Evolutionary conservation across 2,888 invertebrate species (phyloP), one percentile per base, ranked within the genome.

Genomic region (Parochlus steinenii): DNA sequence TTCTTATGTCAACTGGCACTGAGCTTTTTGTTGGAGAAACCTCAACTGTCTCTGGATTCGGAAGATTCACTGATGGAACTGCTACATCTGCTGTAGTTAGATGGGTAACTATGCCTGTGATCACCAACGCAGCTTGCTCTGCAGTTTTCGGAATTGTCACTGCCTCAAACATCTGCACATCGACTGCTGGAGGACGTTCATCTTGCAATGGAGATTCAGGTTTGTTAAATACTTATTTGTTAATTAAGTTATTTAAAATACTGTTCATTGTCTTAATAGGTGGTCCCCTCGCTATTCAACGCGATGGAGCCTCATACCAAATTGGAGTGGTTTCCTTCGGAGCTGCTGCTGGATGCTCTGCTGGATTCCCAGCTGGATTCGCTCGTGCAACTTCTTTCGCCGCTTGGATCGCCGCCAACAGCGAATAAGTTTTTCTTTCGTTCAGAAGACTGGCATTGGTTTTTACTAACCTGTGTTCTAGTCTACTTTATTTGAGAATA

Each of bases 271-370:
- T 12, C 4, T 12, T 25, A 12, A 6, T 22, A 22, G 6, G n/a
- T 10, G 7, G 47, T 46, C 19, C 46, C 35, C 38, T 53, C 48
- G 26, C 45, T 43, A 19, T 41, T 47, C 2, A 42, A 51, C 47
- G 52, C 51, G 45, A 44, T 43, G 45, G 49, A 23, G 42, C 39
- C n/a, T n/a, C n/a, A 22, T 39, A 44, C n/a, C 47, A 51, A 44
- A 41, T 50, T 15, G 53, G 53, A n/a, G 42, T 53, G 16, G 49
- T 52, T 25, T 58, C 55, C 7, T 61, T 59, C 45, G 47, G 48
- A 3, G 45, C 55, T 4, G 26, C 37, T 11, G 42, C 43, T 14
- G 57, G 58, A n/a, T 60, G 61, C 41, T 45, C 50, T 36, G 40
- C 37, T 8, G 53, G 54, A 1, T 42, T 46, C 10, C 60, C 59